These are phyloP conservation scores for Pomatorhinus ruficollis DNA, from an alignment of 2,113 vertebrate species.

Conservation along the genomic window DNA sequence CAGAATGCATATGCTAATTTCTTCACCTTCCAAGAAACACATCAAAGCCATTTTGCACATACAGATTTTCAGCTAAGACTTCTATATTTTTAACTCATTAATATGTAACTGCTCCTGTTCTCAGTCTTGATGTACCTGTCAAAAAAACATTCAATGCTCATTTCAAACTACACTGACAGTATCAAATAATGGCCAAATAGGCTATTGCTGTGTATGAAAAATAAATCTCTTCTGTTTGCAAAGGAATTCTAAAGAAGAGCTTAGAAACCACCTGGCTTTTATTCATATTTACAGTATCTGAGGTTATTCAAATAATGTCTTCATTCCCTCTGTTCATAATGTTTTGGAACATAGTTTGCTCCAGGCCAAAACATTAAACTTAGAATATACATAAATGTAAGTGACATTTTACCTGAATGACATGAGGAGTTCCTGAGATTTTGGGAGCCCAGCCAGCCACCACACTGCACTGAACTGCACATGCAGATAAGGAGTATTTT, in stretches of 20 bases:
- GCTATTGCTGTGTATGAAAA: background rate
- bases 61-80: background rate
- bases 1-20: background rate
- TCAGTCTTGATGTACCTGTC: background rate
- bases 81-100: background rate
- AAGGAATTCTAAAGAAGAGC: background rate
- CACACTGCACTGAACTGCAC: background rate
- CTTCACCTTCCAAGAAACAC: background rate
- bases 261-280: background rate
- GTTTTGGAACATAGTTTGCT: background rate
- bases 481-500: background rate
- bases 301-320: background rate
- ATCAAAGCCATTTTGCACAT: background rate
- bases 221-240: background rate
- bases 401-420: background rate
- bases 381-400: background rate
- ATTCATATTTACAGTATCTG: background rate
- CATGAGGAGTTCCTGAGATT: background rate
- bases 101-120: background rate
- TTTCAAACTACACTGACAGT: background rate
- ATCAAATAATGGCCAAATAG: background rate
- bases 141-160: background rate
- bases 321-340: background rate
- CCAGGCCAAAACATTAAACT: background rate
- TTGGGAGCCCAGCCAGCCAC: background rate